Evolutionary conservation across 2,888 invertebrate genomes (phyloP), one percentile per base, ranked within the genome.

Genomic region (Lathronympha strigana): DNA sequence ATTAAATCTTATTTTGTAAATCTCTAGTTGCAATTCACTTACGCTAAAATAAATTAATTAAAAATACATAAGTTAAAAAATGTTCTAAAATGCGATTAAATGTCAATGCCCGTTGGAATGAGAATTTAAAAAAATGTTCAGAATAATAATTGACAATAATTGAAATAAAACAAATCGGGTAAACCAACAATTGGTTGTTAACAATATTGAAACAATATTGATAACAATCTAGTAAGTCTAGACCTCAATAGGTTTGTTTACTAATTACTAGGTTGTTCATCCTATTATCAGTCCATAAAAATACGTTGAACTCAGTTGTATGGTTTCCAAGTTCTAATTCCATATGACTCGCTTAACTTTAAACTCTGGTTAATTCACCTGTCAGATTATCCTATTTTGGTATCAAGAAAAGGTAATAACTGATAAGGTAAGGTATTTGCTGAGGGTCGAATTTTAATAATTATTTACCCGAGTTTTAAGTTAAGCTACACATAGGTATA

Each of bases 51-150:
- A 50, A 63, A 63, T 63, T 23, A 55, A 49, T 11, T 19, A 61
- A 21, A 33, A 19, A 40, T 62, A 45, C 9, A 47, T 40, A 55
- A 50, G 15, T 31, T 57, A 23, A 49, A 63, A 28, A 40, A 31
- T 63, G 49, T 40, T 54, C 57, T 63, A 58, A 23, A 58, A 63
- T 63, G 57, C 50, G 38, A 54, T 45, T 23, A n/a, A 25, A 33
- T 31, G 50, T 43, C 50, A 31, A 50, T n/a, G 49, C 21, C 40
- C 17, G 25, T 36, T 51, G 63, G 63, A 63, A 63, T 63, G 63
- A 58, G 23, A 58, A 50, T 33, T 19, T 11, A 28, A 15, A 17
- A 43, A 15, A 61, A 21, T 51, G 9, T 45, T 36, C 8, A 31
- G n/a, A n/a, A 33, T 43, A 43, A 43, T 19, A 40, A 15, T 15